A percentile compares a stretch with the other conserved stretches of the same genome.
Conservation (phyloP, 2,888 invertebrate genomes). For the Mamestra brassicae region DNA sequence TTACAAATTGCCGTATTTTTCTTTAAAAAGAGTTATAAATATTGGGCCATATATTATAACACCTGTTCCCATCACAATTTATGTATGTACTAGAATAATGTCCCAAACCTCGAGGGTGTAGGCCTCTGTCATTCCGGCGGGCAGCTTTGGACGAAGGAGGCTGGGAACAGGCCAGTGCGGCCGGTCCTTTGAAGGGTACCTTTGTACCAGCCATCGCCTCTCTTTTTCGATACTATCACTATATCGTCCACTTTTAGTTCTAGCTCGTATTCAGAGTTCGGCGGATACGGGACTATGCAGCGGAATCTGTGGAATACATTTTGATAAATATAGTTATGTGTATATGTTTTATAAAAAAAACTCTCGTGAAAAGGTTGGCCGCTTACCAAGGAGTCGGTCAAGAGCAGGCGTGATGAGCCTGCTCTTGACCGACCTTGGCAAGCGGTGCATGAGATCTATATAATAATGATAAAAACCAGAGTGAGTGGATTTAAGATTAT, state of each 20-base stretch:
- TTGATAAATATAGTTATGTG: no score
- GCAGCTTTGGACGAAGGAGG: slow-evolving; percentile 96
- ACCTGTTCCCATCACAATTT: slow-evolving; percentile 61
- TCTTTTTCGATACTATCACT: slow-evolving; percentile 97
- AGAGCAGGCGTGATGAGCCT: no score
- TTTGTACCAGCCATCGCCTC: slow-evolving; percentile 99
- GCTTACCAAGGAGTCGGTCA: no score
- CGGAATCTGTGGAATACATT: slow-evolving; percentile 92
- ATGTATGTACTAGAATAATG: slow-evolving; percentile 66
- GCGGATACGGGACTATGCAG: slow-evolving; percentile 98
- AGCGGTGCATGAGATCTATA: no score
- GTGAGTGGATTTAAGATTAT: no score
- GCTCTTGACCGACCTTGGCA: no score
- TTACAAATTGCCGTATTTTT: neutral
- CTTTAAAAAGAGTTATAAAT: slow-evolving; percentile 31
- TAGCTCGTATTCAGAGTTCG: slow-evolving; percentile 97
- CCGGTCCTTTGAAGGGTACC: slow-evolving; percentile 97
- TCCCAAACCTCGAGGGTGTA: slow-evolving; percentile 69
- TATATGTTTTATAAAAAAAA: neutral
- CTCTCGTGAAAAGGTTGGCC: no score
- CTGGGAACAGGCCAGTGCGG: slow-evolving; percentile 98
- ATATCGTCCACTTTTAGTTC: slow-evolving; percentile 97
- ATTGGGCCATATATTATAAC: slow-evolving; percentile 55
- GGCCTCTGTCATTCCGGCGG: slow-evolving; percentile 78
- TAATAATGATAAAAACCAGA: no score